Evolutionary conservation across 2,888 invertebrate genomes (phyloP).

Genomic region (Poecilus cupreus): DNA sequence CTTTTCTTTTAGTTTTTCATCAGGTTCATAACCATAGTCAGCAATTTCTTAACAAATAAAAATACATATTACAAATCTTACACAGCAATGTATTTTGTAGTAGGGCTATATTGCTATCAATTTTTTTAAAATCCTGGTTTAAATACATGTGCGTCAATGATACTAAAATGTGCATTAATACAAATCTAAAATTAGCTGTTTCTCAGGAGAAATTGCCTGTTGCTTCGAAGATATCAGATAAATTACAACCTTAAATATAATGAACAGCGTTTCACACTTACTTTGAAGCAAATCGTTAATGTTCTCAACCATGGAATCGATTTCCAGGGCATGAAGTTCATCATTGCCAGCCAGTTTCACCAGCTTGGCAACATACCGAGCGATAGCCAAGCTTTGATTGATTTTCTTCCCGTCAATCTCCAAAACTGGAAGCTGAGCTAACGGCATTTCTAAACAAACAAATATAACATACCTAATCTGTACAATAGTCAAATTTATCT

Average conservation of each 20-base stretch:
- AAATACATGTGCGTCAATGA: too few relatives aligned
- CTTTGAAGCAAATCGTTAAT: constrained; percentile 77
- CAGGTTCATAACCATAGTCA: constrained; percentile 75
- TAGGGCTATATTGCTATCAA: too few relatives aligned
- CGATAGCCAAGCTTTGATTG: constrained; percentile 77
- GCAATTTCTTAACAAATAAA: constrained; percentile 72
- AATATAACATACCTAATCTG: constrained; percentile 66
- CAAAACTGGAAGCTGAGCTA: constrained; percentile 79
- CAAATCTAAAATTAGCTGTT: too few relatives aligned
- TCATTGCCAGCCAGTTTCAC: constrained; percentile 76
- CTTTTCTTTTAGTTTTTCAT: constrained; percentile 74
- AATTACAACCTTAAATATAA: neutral
- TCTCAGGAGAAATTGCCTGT: too few relatives aligned
- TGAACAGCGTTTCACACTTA: constrained; percentile 70
- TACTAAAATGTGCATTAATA: too few relatives aligned
- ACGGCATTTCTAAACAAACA: constrained; percentile 74
- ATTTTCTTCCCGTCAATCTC: constrained; percentile 78
- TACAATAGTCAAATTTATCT: constrained; percentile 67
- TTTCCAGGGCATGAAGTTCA: constrained; percentile 77
- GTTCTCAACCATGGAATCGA: constrained; percentile 79
- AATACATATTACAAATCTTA: neutral
- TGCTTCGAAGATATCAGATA: neutral
- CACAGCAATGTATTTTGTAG: too few relatives aligned
- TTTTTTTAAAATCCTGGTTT: too few relatives aligned
- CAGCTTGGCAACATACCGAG: constrained; percentile 79